phyloP scores from a whole-genome alignment of 1,140 invertebrate genomes.

The Telenomus remus region DNA sequence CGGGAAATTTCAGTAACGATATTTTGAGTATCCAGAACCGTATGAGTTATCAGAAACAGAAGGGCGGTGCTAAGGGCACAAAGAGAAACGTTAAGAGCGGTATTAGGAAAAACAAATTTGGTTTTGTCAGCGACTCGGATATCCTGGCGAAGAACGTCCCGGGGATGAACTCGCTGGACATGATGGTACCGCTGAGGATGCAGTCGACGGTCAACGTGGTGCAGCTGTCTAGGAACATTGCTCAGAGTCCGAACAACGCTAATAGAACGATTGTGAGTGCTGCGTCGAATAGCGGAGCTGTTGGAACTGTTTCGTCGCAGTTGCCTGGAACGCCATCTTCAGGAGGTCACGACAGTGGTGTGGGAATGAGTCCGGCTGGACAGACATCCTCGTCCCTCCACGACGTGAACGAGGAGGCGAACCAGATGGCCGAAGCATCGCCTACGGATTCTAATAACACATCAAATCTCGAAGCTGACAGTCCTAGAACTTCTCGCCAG shows the following conservation, averaged over 20 bases:
- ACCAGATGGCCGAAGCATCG: slow-evolving; percentile 68
- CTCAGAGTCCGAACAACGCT: slow-evolving; percentile 68
- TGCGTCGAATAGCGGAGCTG: slow-evolving; percentile 54
- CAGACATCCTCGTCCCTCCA: slow-evolving; percentile 69
- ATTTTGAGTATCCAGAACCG: slow-evolving; percentile 67
- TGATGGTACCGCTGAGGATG: slow-evolving; percentile 76
- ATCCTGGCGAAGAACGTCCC: slow-evolving; percentile 68
- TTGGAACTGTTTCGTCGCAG: slow-evolving; percentile 56
- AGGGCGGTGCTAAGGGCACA: slow-evolving; percentile 21
- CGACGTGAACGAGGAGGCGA: slow-evolving; percentile 71
- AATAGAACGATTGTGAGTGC: slow-evolving; percentile 61
- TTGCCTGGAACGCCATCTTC: slow-evolving; percentile 67
- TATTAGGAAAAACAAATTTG: slow-evolving; percentile 64
- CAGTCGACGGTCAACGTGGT: slow-evolving; percentile 79
- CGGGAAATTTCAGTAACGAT: slow-evolving; percentile 66
- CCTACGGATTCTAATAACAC: slow-evolving; percentile 66
- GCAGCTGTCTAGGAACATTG: slow-evolving; percentile 75
- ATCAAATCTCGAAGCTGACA: slow-evolving; percentile 66
- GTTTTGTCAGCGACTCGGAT: slow-evolving; percentile 68
- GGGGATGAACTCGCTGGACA: slow-evolving; percentile 69
- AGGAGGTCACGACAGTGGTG: slow-evolving; percentile 71
- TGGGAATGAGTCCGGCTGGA: slow-evolving; percentile 73
- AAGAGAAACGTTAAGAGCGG: slow-evolving; percentile 60
- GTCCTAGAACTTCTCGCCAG: slow-evolving; percentile 50
- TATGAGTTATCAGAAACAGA: slow-evolving; percentile 69